These are phyloP conservation scores for Rhynchopsitta pachyrhyncha DNA, from an alignment of 2,113 vertebrate species.

Conservation along the genomic window DNA sequence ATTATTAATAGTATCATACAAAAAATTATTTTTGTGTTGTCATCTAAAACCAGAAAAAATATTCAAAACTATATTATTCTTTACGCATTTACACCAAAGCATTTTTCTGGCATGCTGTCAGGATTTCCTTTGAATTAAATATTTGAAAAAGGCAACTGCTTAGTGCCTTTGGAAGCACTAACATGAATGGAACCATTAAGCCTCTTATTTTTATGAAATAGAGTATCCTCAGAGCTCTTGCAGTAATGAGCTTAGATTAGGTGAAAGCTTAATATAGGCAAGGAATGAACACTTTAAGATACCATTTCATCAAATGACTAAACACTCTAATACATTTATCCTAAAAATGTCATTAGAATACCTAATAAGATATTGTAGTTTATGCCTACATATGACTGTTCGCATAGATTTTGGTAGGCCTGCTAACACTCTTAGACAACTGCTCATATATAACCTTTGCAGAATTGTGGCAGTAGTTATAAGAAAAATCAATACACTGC, in stretches of 20 bases:
- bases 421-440: background rate
- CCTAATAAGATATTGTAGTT: background rate
- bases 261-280: background rate
- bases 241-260: background rate
- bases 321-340: background rate
- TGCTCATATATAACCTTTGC: background rate
- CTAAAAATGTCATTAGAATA: conserved; percentile 1
- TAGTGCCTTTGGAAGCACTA: background rate
- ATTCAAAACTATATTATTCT: background rate
- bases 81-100: background rate
- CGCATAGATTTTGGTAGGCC: conserved; percentile 13
- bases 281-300: background rate
- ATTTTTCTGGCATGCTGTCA: background rate
- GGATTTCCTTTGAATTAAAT: background rate
- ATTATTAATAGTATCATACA: background rate
- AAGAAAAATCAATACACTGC: background rate
- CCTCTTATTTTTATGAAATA: conserved; percentile 1
- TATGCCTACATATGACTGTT: background rate
- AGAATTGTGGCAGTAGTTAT: background rate
- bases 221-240: background rate
- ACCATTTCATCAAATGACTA: background rate
- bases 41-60: background rate
- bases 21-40: background rate
- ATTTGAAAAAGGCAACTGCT: background rate
- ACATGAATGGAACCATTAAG: background rate